Evolutionary conservation across 1,140 invertebrate species (phyloP).

Genomic region (Brachionus sp.): DNA sequence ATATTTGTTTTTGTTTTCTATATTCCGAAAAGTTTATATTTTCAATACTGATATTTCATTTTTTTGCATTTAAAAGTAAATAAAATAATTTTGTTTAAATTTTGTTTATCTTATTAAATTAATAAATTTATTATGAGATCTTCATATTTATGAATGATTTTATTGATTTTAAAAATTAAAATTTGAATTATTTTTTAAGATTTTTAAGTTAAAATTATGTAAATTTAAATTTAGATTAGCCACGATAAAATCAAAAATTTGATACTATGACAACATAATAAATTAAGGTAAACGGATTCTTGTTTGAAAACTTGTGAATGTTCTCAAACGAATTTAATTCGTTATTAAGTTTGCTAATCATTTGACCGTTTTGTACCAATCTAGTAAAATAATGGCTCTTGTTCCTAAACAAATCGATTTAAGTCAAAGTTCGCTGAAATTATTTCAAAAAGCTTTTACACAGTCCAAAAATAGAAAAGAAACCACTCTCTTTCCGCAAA

Average conservation of each 20-base stretch:
- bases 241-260: background rate
- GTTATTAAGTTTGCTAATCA: background rate
- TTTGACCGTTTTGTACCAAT: background rate
- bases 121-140: background rate
- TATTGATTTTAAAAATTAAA: too few relatives aligned
- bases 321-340: background rate
- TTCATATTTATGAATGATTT: too few relatives aligned
- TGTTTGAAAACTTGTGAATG: background rate
- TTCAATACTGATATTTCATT: background rate
- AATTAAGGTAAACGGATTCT: background rate
- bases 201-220: background rate
- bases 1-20: background rate
- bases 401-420: background rate
- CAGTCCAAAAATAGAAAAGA: background rate
- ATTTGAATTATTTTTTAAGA: too few relatives aligned
- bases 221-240: background rate
- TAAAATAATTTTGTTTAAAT: background rate
- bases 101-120: background rate
- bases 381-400: background rate
- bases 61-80: background rate
- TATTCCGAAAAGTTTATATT: background rate
- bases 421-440: background rate
- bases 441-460: background rate
- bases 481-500: background rate
- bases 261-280: conserved; percentile 22